Base-by-base conservation (phyloP, 2,113 vertebrate species). In the Apaloderma vittatum region DNA sequence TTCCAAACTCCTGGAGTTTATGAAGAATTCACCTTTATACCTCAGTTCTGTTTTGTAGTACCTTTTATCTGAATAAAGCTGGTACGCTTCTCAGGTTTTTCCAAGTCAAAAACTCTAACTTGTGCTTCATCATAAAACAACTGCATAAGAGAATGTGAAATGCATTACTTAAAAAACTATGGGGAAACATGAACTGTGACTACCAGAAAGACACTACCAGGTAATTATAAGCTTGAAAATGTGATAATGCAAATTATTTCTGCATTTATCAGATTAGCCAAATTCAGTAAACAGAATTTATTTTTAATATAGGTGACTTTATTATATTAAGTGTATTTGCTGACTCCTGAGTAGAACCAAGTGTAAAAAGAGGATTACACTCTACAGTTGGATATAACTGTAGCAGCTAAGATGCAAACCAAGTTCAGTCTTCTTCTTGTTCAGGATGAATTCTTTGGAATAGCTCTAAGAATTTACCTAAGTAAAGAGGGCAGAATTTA, bases 1-100 rank as follows among this genome's bases (percentile, higher is more conserved):
- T 81, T 85, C 52, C 59, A 78, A 81, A 46, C 27, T 90, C 26
- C 30, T 90, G 58, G 40, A 88, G 23, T 58, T 80, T 16, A 36
- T 18, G 49, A 82, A 87, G 51, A 80, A 83, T 76, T 75, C 32
- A 74, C 34, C 21, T 77, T 86, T 67, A 18, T 86, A 71, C 32
- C 74, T 92, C 63, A 78, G 51, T 46, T 87, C 49, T 83, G 43
- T 74, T 63, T 63, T 66, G 21, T 77, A 34, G 86, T 73, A 94
- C 18, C 6, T 70, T 27, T 9, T 19, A 32, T 65, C 40, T 88
- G 65, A 77, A n/a, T 74, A 55, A 68, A 74, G 66, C 54, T 75
- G 59, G 11, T 74, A 73, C 4, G 0, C 81, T 92, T 86, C 92
- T 96, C 94, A 94, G 92, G 83, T 76, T 71, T 93, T 90, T 89